Percentiles rank a stretch among this genome's conserved stretches.
These are phyloP conservation scores for Macrosiphum euphorbiae DNA, from an alignment of 2,888 invertebrate genomes.

Conservation along the genomic window DNA sequence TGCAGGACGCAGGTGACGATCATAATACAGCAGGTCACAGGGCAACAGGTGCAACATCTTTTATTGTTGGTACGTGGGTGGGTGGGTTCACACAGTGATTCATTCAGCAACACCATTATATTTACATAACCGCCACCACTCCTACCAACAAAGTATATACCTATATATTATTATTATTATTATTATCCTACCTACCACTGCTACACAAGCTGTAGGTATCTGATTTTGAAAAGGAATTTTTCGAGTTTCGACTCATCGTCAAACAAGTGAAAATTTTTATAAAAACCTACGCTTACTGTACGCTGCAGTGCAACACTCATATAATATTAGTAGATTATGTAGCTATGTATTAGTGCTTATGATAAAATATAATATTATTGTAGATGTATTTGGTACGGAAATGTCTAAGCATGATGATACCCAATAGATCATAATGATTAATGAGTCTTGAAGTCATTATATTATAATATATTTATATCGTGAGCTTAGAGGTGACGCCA, in stretches of 20 bases:
- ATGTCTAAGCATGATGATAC: not conserved
- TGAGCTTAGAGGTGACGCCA: not conserved
- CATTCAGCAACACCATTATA: not conserved
- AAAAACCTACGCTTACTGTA: not conserved
- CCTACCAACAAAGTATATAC: not conserved
- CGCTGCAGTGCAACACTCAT: not conserved
- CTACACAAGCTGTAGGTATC: not conserved
- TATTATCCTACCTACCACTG: not conserved
- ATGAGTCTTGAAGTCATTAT: not conserved
- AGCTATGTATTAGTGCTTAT: not conserved
- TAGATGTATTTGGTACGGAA: not conserved
- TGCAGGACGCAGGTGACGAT: constrained; percentile 7
- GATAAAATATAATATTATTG: not conserved
- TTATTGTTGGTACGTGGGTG: constrained; percentile 6
- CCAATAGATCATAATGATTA: not conserved
- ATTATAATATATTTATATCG: not conserved
- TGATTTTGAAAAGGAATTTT: constrained; percentile 1
- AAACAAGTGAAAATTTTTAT: not conserved
- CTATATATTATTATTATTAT: not conserved
- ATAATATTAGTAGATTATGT: not conserved
- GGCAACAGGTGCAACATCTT: constrained; percentile 10
- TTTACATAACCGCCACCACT: not conserved
- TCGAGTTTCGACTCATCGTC: not conserved
- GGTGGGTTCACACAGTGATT: constrained; percentile 9
- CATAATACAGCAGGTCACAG: not conserved